Evolutionary conservation across 1,140 invertebrate genomes (phyloP), one percentile per base, ranked within the genome.

Genomic region (Schmidtea mediterranea): DNA sequence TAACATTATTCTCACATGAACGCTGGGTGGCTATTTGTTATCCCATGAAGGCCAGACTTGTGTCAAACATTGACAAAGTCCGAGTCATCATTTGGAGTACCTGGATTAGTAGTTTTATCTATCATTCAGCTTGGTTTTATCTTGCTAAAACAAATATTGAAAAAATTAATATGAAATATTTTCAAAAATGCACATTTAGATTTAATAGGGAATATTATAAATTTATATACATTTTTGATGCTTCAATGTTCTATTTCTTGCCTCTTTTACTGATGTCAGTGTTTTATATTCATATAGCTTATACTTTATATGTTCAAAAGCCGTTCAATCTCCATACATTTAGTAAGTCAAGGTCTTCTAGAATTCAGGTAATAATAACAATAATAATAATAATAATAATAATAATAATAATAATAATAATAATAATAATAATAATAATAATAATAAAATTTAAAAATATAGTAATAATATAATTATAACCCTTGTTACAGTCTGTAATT

Each of bases 21-120:
- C 65, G 87, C 48, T 95, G 90, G 61, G 75, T 92, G 32, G 83
- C 82, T 19, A 89, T 92, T 55, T 90, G 83, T 62, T 77, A 73
- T 55, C 73, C 72, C 1, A 68, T 74, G 59, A 62, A 65, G 52
- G 72, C 73, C 2, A 69, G 71, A 51, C 63, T 63, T 2, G n/a
- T 71, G 12, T 71, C 69, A 55, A 69, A 69, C 3, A 63, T 70
- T 15, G 57, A 58, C 43, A 49, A 70, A 26, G 69, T 70, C 24
- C 68, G 69, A 52, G 60, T 61, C 49, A 72, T 71, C 43, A 69
- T 69, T 2, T 46, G 56, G 1, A 53, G 55, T 12, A 68, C 71
- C 3, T 73, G 71, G 71, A 52, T 64, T 1, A 69, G 71, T 51
- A 68, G 71, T 0, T 56, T 64, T 12, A 49, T 62, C 45, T 73